These are phyloP conservation scores for Anguilla pacifica DNA, from an alignment of 2,797 vertebrate species.

Conservation along the genomic window DNA sequence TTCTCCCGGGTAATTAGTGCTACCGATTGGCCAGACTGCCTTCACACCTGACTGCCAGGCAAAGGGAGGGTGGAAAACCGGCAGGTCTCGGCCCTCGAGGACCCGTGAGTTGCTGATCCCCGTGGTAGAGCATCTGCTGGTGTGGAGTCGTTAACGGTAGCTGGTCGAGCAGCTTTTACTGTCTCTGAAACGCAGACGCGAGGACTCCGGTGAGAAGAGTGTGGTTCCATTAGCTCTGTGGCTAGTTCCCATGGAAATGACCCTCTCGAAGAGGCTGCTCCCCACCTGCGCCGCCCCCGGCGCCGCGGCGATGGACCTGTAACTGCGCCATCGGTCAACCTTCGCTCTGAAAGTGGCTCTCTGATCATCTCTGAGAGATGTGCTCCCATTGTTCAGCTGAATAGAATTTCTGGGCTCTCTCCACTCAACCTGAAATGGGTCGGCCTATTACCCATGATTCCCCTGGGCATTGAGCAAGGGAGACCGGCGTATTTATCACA, in stretches of 20 bases:
- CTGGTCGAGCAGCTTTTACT: constrained; percentile 61
- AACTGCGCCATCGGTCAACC: not conserved
- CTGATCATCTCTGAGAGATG: not conserved
- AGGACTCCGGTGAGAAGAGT: constrained; percentile 65
- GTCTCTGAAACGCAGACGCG: constrained; percentile 63
- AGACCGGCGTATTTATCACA: not conserved
- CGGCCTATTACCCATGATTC: not conserved
- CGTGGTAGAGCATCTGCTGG: constrained; percentile 48
- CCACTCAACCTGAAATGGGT: not conserved
- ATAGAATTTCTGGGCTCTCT: not conserved
- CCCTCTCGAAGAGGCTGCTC: not conserved
- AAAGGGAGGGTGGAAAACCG: too few relatives aligned
- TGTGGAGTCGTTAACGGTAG: not conserved
- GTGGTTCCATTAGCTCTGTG: constrained; percentile 63
- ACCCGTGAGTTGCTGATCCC: too few relatives aligned
- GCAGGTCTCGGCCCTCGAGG: too few relatives aligned
- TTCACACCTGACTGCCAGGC: too few relatives aligned
- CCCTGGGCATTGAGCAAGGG: not conserved
- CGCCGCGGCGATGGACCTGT: not conserved
- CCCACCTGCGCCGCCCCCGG: not conserved
- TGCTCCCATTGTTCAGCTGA: not conserved
- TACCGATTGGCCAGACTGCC: too few relatives aligned
- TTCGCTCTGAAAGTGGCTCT: not conserved
- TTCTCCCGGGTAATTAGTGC: too few relatives aligned
- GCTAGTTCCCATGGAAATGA: constrained; percentile 40